Conservation (phyloP, 2,797 vertebrate genomes). For the Peromyscus nudipes region DNA sequence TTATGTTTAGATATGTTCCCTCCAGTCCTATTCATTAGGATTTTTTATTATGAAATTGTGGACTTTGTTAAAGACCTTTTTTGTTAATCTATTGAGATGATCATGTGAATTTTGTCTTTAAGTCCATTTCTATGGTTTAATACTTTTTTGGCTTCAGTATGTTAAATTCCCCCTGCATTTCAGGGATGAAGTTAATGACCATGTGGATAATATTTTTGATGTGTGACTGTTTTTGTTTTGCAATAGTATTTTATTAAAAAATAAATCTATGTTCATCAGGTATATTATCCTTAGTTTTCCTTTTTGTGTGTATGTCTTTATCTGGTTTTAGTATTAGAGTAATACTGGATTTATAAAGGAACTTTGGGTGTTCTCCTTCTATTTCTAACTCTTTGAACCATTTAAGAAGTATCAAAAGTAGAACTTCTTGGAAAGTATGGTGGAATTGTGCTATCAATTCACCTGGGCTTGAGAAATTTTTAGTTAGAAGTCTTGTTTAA, state of each 20-base stretch:
- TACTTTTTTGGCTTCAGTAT: neutral
- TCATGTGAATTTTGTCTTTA: neutral
- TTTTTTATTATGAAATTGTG: neutral
- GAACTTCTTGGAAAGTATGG: neutral
- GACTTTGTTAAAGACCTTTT: neutral
- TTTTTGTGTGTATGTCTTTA: neutral
- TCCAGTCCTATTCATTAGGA: neutral
- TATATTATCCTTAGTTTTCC: neutral
- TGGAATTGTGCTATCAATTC: neutral
- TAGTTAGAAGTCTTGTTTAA: neutral
- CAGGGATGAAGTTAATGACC: neutral
- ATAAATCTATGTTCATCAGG: neutral
- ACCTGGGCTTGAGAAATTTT: neutral
- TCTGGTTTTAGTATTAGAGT: neutral
- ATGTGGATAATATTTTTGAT: neutral
- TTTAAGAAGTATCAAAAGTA: neutral
- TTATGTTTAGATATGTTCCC: neutral
- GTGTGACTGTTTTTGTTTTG: neutral
- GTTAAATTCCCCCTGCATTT: neutral
- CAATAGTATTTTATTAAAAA: neutral
- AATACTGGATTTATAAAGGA: neutral
- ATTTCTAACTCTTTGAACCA: neutral
- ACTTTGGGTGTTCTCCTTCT: neutral
- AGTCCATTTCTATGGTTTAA: neutral
- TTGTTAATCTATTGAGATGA: neutral